Base-by-base conservation (phyloP, 2,888 invertebrate genomes). In the Xanthorhoe designata region DNA sequence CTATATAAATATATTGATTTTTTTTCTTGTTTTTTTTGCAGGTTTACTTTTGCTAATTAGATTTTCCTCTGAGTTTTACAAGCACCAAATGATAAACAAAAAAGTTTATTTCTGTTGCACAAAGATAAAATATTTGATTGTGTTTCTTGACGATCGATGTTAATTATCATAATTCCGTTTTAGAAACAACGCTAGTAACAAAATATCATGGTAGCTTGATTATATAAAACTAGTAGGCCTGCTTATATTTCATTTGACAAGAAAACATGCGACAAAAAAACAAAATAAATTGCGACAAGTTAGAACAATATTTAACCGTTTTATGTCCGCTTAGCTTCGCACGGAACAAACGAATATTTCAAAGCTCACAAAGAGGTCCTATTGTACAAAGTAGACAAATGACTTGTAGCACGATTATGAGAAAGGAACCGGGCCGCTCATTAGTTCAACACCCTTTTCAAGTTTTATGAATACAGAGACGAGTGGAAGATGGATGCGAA, bases 311-410 rank as follows among this genome's bases (percentile, higher is more conserved):
- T 64, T 63, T 63, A 60, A 60, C 62, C 38, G 42, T 57, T 64
- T 68, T 64, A 64, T 52, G 53, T 50, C 56, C 64, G 49, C 42
- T 64, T 53, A 64, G 64, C 68, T 64, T 49, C 5, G 63, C 67
- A 67, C 67, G 64, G 60, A 70, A 62, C 64, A 66, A 71, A 62
- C 62, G 56, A 69, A 71, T 69, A 67, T 64, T 71, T 69, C 58
- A 68, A 56, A 52, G 64, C 52, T 59, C 56, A 71, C 73, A 73
- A 73, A 71, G 60, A 68, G 66, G 64, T 69, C 45, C 63, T 56
- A 65, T 71, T 71, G 69, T 70, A 56, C 50, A 62, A 69, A 62
- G 67, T 62, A 63, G 61, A 68, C 65, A 66, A 64, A 67, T 68
- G 53, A 60, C 64, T 64, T 61, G 67, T 50, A 58, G 68, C 64